phyloP scores from a whole-genome alignment of 2,888 invertebrate genomes.

The Drosophila prolongata region DNA sequence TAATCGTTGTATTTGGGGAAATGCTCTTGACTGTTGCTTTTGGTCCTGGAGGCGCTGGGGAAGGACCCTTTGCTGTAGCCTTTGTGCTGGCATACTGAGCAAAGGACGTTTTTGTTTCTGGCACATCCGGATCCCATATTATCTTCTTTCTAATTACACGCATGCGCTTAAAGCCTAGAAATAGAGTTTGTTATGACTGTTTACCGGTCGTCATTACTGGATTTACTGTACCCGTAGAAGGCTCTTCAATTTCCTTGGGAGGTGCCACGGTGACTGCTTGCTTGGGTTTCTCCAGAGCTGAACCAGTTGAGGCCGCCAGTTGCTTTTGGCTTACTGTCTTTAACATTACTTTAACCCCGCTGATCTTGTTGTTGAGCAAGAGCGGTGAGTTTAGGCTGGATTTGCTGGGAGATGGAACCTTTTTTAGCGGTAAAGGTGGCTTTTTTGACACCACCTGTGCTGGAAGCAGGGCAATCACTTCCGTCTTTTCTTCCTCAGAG shows the following conservation, averaged over 20 bases:
- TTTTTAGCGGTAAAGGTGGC: constrained; percentile 22
- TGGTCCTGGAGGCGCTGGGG: constrained; percentile 1
- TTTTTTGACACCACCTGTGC: constrained; percentile 33
- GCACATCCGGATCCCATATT: constrained; percentile 88
- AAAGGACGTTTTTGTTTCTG: constrained; percentile 81
- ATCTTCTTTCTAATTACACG: constrained; percentile 90
- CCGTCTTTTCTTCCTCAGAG: constrained; percentile 37
- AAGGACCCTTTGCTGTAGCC: constrained; percentile 20
- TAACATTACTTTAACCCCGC: constrained; percentile 44
- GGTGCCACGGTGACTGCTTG: background rate
- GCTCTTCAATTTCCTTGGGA: constrained; percentile 7
- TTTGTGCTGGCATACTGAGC: constrained; percentile 79
- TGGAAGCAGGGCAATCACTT: constrained; percentile 2
- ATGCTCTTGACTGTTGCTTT: constrained; percentile 13
- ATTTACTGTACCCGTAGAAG: constrained; percentile 14
- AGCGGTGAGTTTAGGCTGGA: background rate
- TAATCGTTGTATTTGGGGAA: background rate
- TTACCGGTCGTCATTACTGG: background rate
- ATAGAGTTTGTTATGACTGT: background rate
- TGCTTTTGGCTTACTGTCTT: constrained; percentile 35
- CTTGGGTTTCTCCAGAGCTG: constrained; percentile 3
- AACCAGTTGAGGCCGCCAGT: constrained; percentile 7
- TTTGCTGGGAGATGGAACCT: constrained; percentile 9
- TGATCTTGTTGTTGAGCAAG: constrained; percentile 15
- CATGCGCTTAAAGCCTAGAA: constrained; percentile 83